Base-by-base conservation (phyloP, 2,113 vertebrate genomes). In the Corythoichthys intestinalis region DNA sequence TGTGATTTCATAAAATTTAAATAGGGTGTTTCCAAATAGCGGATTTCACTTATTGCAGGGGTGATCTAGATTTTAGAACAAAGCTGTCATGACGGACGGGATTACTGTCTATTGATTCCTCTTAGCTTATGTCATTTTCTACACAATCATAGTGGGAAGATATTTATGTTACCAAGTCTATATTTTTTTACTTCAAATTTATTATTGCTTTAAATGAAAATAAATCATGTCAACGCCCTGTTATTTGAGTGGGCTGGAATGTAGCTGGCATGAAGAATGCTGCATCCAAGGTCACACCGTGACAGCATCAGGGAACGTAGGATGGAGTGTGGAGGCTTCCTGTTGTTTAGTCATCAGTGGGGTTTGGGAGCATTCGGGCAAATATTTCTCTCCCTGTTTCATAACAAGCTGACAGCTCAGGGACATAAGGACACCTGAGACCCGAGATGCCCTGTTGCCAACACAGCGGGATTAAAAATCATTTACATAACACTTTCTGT, bases 161-260 rank as follows among this genome's bases (percentile, higher is more conserved):
- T n/a, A n/a, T n/a, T n/a, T n/a, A n/a, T n/a, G 35, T 7, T 39
- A 20, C 59, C 35, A 38, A n/a, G n/a, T n/a, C 2, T 48, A 20
- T n/a, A 0, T 34, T 60, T 50, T 68, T 61, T 57, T 35, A 5
- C 62, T 69, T 44, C 5, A 8, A 6, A 14, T 65, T 67, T 34
- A 41, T 64, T 70, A 66, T 72, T 38, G 7, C 69, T 76, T 77
- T 66, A 73, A 86, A 83, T 67, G 76, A 63, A 61, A 82, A 67
- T 77, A 80, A 83, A 86, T 84, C 87, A 86, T 86, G 87, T 77
- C 80, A 87, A 90, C 88, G 80, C 76, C 64, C n/a, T 70, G 80
- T 50, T 2, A 67, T 60, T 75, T 49, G 72, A 85, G 84, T 83
- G 78, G 83, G 86, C 78, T 65, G 83, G 69, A 35, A 54, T 28